phyloP scores from a whole-genome alignment of 2,797 vertebrate genomes.

The Xenopus petersii region DNA sequence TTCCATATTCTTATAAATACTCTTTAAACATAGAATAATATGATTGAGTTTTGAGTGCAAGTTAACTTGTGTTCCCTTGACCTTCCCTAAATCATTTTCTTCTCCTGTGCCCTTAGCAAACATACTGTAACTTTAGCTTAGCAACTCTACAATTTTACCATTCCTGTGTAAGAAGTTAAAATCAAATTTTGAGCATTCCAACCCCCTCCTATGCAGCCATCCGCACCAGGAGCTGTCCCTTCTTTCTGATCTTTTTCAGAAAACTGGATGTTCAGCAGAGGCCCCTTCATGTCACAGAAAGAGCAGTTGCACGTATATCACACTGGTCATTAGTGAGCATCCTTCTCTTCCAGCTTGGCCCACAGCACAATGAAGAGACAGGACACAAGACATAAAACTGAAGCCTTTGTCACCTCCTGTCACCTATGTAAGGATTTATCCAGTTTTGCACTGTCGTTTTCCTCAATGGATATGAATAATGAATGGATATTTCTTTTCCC shows the following conservation, averaged over 20 bases:
- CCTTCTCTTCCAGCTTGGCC: constrained; percentile 85
- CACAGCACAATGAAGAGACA: constrained; percentile 75
- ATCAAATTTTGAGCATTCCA: background rate
- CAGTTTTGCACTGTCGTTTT: constrained; percentile 88
- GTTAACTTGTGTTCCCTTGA: background rate
- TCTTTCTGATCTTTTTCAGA: constrained; percentile 57
- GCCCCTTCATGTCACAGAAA: constrained; percentile 71
- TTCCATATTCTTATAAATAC: too few species aligned
- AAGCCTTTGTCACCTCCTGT: constrained; percentile 94
- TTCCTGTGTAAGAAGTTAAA: too few species aligned
- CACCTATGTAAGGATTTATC: constrained; percentile 97
- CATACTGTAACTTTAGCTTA: background rate
- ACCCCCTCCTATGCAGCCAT: constrained; percentile 6
- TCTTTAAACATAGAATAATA: too few species aligned
- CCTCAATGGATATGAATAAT: constrained; percentile 94
- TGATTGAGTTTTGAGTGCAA: background rate
- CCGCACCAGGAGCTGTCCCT: constrained; percentile 26
- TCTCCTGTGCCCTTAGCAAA: background rate
- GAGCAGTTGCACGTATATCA: constrained; percentile 82
- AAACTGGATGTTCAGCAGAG: constrained; percentile 67
- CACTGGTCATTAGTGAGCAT: constrained; percentile 85
- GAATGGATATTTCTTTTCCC: constrained; percentile 79
- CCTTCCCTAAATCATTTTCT: background rate
- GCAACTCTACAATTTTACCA: background rate
- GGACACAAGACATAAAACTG: constrained; percentile 83